Base-by-base conservation (phyloP, 2,888 invertebrate genomes). In the Schrankia costaestrigalis region DNA sequence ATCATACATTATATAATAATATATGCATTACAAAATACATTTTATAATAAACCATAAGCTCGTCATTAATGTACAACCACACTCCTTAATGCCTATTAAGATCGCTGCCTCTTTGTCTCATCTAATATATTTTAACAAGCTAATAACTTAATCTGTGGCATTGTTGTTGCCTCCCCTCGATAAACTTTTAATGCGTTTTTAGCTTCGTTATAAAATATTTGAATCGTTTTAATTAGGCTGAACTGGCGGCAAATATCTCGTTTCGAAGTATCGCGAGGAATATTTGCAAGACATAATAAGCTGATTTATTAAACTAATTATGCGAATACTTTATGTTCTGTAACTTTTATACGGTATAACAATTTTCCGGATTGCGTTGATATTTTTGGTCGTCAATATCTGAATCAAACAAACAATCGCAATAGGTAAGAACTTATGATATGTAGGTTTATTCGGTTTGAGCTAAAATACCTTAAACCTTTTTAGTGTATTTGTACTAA, bases 141-240 rank as follows among this genome's bases (percentile, higher is more conserved):
- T n/a, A n/a, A 51, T 36, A 47, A 57, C 55, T 51, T 59, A 54
- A 40, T 44, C 58, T 50, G 56, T 56, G 56, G 46, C 58, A 53
- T 41, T 69, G 64, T 67, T 70, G 60, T 68, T 64, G 63, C 66
- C 47, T 48, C 35, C 46, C 38, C 26, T 56, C 62, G 71, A 69
- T 70, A 76, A 79, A 79, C 73, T 80, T 80, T 78, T 79, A 79
- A 79, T 78, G 71, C 69, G 75, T 76, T 79, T 76, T 78, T 72
- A 72, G 78, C 71, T 79, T 76, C 64, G 70, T 76, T 77, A 73
- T 69, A 67, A 71, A 78, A 74, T 71, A 72, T 74, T 78, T 70
- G 63, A 72, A 75, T 76, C 66, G 70, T 57, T 63, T 68, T 76
- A 77, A 77, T 76, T 74, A 70, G 65, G 59, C 52, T 51, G 58